Percentiles rank a stretch among this genome's conserved stretches.
Evolutionary conservation across 2,113 vertebrate genomes (phyloP).

Genomic region (Callithrix jacchus): DNA sequence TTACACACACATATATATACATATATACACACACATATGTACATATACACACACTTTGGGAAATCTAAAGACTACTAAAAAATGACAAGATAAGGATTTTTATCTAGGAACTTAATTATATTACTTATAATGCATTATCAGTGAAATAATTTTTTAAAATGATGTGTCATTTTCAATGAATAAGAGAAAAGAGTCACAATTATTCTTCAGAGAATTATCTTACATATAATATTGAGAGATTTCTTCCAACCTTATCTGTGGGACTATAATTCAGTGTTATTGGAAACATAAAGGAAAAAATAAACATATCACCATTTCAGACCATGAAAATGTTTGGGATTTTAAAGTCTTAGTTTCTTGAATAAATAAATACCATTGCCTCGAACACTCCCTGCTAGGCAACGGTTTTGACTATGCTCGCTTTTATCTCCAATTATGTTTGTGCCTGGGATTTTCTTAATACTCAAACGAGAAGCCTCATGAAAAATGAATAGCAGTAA

Average conservation of each 20-base stretch:
- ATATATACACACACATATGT: background rate
- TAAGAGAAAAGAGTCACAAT: slow-evolving; percentile 20
- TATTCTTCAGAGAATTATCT: slow-evolving; percentile 39
- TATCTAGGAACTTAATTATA: slow-evolving; percentile 2
- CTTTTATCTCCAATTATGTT: slow-evolving; percentile 43
- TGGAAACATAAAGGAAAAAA: background rate
- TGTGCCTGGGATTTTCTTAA: slow-evolving; percentile 32
- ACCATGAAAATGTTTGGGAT: background rate
- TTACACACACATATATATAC: background rate
- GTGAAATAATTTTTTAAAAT: slow-evolving; percentile 9
- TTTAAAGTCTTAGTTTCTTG: slow-evolving; percentile 38
- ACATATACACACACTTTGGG: background rate
- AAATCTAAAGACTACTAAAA: background rate
- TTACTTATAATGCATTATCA: slow-evolving; percentile 14
- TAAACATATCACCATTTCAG: background rate
- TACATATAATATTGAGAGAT: slow-evolving; percentile 11
- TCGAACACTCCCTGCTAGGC: background rate
- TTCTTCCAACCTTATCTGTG: slow-evolving; percentile 5
- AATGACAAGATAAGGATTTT: background rate
- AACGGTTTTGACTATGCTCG: background rate
- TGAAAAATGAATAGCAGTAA: background rate
- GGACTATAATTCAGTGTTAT: background rate
- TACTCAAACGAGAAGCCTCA: slow-evolving; percentile 17
- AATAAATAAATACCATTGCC: slow-evolving; percentile 1
- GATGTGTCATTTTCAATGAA: background rate